Conservation (phyloP, 1,140 invertebrate genomes). For the Thaumatotibia leucotreta region DNA sequence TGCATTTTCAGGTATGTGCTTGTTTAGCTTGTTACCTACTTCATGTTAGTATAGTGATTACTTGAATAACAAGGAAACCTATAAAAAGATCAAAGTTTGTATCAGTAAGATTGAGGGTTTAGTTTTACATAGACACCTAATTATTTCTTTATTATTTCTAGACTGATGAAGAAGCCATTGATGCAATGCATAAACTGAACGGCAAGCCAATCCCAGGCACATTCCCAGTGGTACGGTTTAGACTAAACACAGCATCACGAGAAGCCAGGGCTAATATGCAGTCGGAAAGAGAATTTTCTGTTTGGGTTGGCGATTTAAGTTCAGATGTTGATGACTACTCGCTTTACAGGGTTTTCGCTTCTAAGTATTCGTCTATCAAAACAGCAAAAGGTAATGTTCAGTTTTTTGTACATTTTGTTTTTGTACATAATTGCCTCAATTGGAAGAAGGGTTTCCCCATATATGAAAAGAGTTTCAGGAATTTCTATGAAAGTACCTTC, state of each 20-base stretch:
- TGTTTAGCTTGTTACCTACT: too few species aligned
- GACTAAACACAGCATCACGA: conserved; percentile 92
- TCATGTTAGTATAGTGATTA: too few species aligned
- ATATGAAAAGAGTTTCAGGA: too few species aligned
- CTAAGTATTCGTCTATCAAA: conserved; percentile 94
- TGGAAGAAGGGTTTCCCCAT: too few species aligned
- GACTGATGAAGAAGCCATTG: conserved; percentile 93
- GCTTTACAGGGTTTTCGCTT: conserved; percentile 93
- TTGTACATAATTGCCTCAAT: too few species aligned
- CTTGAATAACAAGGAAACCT: too few species aligned
- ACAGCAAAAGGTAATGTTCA: conserved; percentile 91
- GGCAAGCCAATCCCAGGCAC: conserved; percentile 93
- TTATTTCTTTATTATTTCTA: conserved; percentile 56
- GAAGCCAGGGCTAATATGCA: conserved; percentile 83
- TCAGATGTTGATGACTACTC: conserved; percentile 98
- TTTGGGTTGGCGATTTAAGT: conserved; percentile 96
- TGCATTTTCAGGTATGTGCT: conserved; percentile 85
- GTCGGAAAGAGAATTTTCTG: conserved; percentile 91
- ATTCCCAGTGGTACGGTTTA: conserved; percentile 88
- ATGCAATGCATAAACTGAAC: conserved; percentile 97
- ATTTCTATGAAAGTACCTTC: too few species aligned
- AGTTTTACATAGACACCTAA: too few species aligned
- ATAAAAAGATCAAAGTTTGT: too few species aligned
- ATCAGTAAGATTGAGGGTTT: too few species aligned
- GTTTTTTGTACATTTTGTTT: background rate